phyloP scores from a whole-genome alignment of 1,140 invertebrate species.

The Drosophila rufa region DNA sequence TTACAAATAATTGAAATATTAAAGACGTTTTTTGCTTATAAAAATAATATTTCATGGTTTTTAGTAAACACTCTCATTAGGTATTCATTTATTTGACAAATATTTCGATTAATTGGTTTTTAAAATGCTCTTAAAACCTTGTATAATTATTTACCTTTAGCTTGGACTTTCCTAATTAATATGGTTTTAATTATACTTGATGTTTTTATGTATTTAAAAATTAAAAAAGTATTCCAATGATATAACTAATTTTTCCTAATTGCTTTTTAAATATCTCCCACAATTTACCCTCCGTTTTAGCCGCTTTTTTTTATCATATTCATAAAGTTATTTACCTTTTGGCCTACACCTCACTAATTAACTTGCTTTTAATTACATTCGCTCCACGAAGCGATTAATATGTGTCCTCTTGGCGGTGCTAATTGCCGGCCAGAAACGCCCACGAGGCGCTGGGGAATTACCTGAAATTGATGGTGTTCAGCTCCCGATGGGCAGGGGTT shows the following conservation, averaged over 20 bases:
- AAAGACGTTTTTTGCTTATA: no score
- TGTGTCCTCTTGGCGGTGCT: conserved; percentile 36
- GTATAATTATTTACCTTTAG: not conserved
- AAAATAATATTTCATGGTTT: no score
- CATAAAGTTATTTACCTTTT: not conserved
- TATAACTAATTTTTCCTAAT: not conserved
- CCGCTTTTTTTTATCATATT: not conserved
- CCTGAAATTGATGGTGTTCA: conserved; percentile 62
- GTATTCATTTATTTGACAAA: not conserved
- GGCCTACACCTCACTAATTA: conserved; percentile 39
- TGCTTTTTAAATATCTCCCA: not conserved
- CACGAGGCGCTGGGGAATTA: conserved; percentile 30
- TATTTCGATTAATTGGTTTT: no score
- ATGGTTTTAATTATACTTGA: not conserved
- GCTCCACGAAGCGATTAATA: conserved; percentile 29
- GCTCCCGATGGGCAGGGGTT: conserved; percentile 15
- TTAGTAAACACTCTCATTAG: no score
- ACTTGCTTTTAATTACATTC: conserved; percentile 64
- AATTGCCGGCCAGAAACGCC: conserved; percentile 44
- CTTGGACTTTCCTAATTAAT: not conserved
- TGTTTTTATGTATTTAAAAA: not conserved
- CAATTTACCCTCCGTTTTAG: not conserved
- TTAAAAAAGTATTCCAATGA: not conserved
- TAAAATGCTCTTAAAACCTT: no score
- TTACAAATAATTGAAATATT: no score